Percentiles rank a stretch among this genome's conserved stretches.
Conservation (phyloP, 1,140 invertebrate species). For the Drosophila lowei region DNA sequence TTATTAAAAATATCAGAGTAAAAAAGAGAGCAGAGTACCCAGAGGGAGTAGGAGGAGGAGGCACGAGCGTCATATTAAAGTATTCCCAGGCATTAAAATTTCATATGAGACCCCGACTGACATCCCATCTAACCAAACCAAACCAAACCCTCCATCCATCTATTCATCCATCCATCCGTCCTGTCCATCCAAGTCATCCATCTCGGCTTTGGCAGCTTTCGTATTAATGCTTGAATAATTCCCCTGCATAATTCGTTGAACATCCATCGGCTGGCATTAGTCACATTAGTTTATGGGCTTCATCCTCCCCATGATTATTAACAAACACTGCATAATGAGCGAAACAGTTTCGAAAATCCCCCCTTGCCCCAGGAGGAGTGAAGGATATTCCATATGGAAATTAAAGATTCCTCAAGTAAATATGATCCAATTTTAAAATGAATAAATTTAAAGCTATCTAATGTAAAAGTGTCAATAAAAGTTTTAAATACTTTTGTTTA, state of each 20-base stretch:
- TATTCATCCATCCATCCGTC: conserved; percentile 38
- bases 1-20: conserved; percentile 66
- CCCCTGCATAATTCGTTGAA: conserved; percentile 62
- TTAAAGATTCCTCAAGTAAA: not conserved
- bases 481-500: too few relatives aligned
- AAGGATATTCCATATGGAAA: not conserved
- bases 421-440: not conserved
- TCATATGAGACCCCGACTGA: conserved; percentile 60
- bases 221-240: conserved; percentile 80
- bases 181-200: conserved; percentile 59
- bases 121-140: conserved; percentile 45
- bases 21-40: conserved; percentile 28
- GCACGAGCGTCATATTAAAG: conserved; percentile 70
- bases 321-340: conserved; percentile 36
- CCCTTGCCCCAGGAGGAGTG: not conserved
- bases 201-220: conserved; percentile 75
- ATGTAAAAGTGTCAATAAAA: too few relatives aligned
- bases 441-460: too few relatives aligned
- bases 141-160: conserved; percentile 26
- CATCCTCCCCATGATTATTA: conserved; percentile 15
- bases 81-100: conserved; percentile 79
- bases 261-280: conserved; percentile 62
- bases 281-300: conserved; percentile 63
- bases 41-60: not conserved
- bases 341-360: conserved; percentile 45